Evolutionary conservation across 92 coral and sea anemone genomes (phyloP).

Genomic region (Parazoanthus swiftii): DNA sequence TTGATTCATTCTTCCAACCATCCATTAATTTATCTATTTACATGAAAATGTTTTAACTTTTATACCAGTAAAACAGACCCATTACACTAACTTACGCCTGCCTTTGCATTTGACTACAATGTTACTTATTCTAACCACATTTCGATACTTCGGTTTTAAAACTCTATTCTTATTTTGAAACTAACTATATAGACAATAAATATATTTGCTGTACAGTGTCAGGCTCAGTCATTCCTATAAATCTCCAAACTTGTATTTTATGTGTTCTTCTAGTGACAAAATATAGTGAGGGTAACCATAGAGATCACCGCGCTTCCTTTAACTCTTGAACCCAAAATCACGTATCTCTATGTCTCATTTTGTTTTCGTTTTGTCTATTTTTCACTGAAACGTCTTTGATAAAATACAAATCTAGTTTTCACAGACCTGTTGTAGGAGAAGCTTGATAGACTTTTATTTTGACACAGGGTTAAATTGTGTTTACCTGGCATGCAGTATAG

Average conservation of each 20-base stretch:
- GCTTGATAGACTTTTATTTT: background rate
- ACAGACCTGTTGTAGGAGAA: background rate
- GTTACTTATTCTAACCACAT: background rate
- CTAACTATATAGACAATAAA: constrained; percentile 3
- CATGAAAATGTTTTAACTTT: constrained; percentile 1
- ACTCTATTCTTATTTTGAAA: background rate
- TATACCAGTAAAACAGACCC: background rate
- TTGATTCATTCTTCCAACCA: background rate
- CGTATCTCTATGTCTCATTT: background rate
- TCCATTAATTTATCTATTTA: constrained; percentile 3
- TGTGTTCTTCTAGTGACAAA: background rate
- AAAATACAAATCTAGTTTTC: background rate
- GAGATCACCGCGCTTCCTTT: background rate
- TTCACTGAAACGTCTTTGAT: background rate
- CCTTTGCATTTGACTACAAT: background rate
- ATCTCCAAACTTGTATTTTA: background rate
- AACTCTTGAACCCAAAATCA: too few relatives aligned
- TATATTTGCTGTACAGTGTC: constrained; percentile 4
- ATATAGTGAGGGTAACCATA: background rate
- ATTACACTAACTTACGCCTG: too few relatives aligned
- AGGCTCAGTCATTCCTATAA: background rate
- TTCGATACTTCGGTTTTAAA: background rate
- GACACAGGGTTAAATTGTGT: too few relatives aligned
- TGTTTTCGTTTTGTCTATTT: background rate
- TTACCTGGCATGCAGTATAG: background rate